These are phyloP conservation scores for Drosophila tristis DNA, from an alignment of 1,140 invertebrate species.

Conservation along the genomic window DNA sequence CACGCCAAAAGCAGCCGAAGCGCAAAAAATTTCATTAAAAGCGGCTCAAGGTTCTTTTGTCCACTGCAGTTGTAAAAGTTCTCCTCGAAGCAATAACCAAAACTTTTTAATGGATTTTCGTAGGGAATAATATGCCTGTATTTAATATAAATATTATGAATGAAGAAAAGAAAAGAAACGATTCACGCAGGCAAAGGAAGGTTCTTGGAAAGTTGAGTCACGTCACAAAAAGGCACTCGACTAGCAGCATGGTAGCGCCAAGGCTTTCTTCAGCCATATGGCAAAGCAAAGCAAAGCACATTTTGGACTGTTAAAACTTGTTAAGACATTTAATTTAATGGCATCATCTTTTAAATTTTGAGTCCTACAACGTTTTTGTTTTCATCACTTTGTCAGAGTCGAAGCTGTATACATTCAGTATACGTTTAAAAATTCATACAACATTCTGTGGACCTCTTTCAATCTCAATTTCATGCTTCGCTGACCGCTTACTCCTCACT, in stretches of 20 bases:
- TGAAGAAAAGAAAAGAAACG: too few species aligned
- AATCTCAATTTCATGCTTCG: slow-evolving; percentile 32
- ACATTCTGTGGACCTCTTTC: background rate
- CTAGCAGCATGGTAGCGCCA: too few species aligned
- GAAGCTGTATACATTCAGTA: too few species aligned
- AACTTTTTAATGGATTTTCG: slow-evolving; percentile 74
- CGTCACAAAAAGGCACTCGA: too few species aligned
- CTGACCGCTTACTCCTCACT: background rate
- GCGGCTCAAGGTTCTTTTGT: slow-evolving; percentile 64
- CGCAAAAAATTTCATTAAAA: slow-evolving; percentile 70
- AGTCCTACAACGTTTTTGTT: too few species aligned
- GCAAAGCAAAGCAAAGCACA: too few species aligned
- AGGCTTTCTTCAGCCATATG: too few species aligned
- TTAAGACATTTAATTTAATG: too few species aligned
- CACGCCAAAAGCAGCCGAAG: slow-evolving; percentile 27
- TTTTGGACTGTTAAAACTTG: too few species aligned
- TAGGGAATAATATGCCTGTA: slow-evolving; percentile 28
- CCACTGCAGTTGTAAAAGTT: slow-evolving; percentile 66
- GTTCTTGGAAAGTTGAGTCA: background rate
- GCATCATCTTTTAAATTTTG: too few species aligned
- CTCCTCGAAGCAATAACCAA: slow-evolving; percentile 41
- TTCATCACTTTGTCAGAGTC: too few species aligned
- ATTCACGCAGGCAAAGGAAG: background rate
- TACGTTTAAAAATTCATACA: slow-evolving; percentile 18
- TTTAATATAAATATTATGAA: slow-evolving; percentile 19